These are phyloP conservation scores for Brachyhypopomus gauderio DNA, from an alignment of 2,113 vertebrate genomes.

Conservation along the genomic window DNA sequence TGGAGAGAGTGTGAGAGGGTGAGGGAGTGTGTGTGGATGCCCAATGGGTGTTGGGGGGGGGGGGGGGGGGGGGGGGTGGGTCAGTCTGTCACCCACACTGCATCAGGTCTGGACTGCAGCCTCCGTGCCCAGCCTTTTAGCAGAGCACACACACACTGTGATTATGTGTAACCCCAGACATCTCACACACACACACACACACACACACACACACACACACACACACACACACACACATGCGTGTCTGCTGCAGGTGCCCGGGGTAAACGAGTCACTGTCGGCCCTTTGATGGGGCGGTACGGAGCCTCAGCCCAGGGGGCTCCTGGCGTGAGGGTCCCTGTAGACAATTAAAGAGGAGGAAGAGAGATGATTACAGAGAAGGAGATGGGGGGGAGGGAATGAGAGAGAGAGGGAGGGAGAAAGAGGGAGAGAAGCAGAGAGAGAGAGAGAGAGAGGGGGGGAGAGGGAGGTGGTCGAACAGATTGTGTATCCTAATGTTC, in stretches of 20 bases:
- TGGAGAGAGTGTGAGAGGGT: not conserved
- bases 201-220: slow-evolving; percentile 16
- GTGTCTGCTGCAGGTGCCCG: not conserved
- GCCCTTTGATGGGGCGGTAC: slow-evolving; percentile 31
- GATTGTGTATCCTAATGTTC: not conserved
- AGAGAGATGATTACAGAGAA: slow-evolving; percentile 43
- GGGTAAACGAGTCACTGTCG: slow-evolving; percentile 20
- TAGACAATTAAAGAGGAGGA: slow-evolving; percentile 50
- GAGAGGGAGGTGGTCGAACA: no score
- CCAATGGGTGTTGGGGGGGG: not conserved
- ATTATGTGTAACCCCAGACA: slow-evolving; percentile 26
- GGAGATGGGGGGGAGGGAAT: not conserved
- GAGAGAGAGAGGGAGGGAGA: slow-evolving; percentile 19
- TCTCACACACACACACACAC: not conserved
- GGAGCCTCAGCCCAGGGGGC: not conserved
- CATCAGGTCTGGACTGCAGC: slow-evolving; percentile 8
- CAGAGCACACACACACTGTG: slow-evolving; percentile 41
- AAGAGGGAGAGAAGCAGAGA: slow-evolving; percentile 22
- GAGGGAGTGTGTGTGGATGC: not conserved
- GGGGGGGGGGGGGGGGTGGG: slow-evolving; percentile 7
- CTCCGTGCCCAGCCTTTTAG: slow-evolving; percentile 17
- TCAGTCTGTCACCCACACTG: slow-evolving; percentile 47
- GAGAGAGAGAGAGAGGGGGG: not conserved
- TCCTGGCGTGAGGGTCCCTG: slow-evolving; percentile 22
- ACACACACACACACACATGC: slow-evolving; percentile 20